A percentile compares a stretch with the other conserved stretches of the same genome.
Conservation (phyloP, 2,113 vertebrate species). For the Cephalopterus ornatus region DNA sequence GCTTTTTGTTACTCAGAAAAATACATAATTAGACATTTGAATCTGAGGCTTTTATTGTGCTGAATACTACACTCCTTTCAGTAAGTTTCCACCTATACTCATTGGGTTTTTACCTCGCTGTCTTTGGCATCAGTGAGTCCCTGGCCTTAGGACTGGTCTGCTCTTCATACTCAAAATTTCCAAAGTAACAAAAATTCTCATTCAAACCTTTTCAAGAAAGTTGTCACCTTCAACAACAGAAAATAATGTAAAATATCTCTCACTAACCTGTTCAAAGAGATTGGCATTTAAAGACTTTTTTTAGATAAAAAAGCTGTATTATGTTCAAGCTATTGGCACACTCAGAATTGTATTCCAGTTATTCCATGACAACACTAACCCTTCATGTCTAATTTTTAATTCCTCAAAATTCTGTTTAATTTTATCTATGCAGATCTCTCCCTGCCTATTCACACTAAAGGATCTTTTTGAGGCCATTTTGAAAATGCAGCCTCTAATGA, state of each 20-base stretch:
- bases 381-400: not conserved
- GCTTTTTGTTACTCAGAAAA: not conserved
- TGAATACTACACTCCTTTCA: not conserved
- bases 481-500: slow-evolving; percentile 36
- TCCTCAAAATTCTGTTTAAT: not conserved
- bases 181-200: not conserved
- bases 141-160: not conserved
- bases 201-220: not conserved
- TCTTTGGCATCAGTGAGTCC: not conserved
- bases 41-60: not conserved
- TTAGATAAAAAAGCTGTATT: not conserved
- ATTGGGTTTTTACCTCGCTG: not conserved
- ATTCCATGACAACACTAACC: not conserved
- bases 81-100: not conserved
- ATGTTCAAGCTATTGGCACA: not conserved
- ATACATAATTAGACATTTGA: not conserved
- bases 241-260: not conserved
- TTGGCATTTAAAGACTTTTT: not conserved
- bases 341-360: not conserved
- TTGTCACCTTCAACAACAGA: not conserved
- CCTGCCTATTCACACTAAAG: not conserved
- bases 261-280: not conserved
- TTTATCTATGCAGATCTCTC: not conserved
- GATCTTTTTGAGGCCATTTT: not conserved
- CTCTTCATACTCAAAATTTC: not conserved